Conservation (phyloP, 2,113 vertebrate genomes). For the Gymnobelideus leadbeateri region DNA sequence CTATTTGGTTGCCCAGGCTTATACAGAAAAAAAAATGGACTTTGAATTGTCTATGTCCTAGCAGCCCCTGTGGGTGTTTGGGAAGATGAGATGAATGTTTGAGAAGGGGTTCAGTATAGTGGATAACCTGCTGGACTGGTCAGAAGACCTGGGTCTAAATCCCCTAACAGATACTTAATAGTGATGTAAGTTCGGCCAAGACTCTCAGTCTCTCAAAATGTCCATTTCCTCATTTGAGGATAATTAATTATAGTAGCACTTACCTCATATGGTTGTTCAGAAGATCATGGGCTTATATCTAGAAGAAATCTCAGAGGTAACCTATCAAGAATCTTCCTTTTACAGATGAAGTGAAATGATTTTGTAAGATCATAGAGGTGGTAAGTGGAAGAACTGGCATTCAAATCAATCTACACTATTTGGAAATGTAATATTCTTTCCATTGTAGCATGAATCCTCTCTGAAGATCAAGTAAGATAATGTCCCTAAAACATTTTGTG, state of each 20-base stretch:
- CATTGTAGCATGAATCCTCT: neutral
- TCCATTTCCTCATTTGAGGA: neutral
- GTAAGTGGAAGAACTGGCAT: neutral
- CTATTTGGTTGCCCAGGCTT: neutral
- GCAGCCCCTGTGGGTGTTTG: neutral
- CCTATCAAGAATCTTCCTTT: neutral
- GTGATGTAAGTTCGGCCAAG: neutral
- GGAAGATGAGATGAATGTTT: conserved; percentile 11
- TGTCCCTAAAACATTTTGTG: neutral
- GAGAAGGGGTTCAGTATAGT: neutral
- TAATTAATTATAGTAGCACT: neutral
- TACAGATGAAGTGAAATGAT: neutral
- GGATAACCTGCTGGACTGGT: neutral
- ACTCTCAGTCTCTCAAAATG: neutral
- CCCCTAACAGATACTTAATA: neutral
- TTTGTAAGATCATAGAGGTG: neutral
- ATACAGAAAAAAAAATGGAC: conserved; percentile 35
- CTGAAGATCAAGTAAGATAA: neutral
- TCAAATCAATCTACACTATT: neutral
- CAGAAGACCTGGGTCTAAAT: neutral
- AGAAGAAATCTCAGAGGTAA: neutral
- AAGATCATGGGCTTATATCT: neutral
- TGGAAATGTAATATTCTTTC: neutral
- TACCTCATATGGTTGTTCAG: neutral
- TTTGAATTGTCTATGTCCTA: neutral